These are phyloP conservation scores for Lethrus apterus DNA, from an alignment of 1,140 invertebrate species.

Conservation along the genomic window DNA sequence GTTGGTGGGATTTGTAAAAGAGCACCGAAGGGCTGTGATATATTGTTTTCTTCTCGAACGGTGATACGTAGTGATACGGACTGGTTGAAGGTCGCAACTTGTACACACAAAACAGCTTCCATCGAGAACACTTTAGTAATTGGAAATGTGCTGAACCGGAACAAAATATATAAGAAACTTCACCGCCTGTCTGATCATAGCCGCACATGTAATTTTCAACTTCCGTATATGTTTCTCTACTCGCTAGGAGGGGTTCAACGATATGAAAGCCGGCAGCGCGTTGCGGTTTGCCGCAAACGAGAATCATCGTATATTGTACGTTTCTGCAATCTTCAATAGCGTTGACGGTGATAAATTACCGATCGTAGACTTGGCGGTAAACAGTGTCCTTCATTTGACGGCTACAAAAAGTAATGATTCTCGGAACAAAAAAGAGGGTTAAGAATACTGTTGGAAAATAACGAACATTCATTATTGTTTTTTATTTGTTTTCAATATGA, in stretches of 20 bases:
- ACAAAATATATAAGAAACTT: conserved; percentile 37
- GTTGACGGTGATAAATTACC: conserved; percentile 18
- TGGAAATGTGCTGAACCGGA: conserved; percentile 35
- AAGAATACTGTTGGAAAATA: too few species aligned
- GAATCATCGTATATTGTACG: conserved; percentile 10
- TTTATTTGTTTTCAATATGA: too few species aligned
- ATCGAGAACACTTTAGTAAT: conserved; percentile 34
- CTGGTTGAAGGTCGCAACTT: too few species aligned
- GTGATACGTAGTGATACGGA: too few species aligned
- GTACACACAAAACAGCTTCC: conserved; percentile 2
- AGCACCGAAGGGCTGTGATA: too few species aligned
- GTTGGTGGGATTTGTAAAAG: too few species aligned
- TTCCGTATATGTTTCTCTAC: conserved; percentile 8
- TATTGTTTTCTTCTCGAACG: too few species aligned
- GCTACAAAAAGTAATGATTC: conserved; percentile 16
- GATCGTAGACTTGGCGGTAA: conserved; percentile 16
- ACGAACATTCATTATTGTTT: too few species aligned
- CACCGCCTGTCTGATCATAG: conserved; percentile 28
- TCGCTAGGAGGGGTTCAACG: not conserved
- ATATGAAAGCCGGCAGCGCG: conserved; percentile 5
- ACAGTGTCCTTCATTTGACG: conserved; percentile 19
- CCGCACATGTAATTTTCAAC: conserved; percentile 25
- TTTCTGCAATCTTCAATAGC: conserved; percentile 14
- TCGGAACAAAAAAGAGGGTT: too few species aligned
- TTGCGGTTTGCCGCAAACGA: not conserved